Percentiles rank a stretch among this genome's conserved stretches.
Evolutionary conservation across 2,113 vertebrate species (phyloP).

Genomic region (Corythornis cristatus): DNA sequence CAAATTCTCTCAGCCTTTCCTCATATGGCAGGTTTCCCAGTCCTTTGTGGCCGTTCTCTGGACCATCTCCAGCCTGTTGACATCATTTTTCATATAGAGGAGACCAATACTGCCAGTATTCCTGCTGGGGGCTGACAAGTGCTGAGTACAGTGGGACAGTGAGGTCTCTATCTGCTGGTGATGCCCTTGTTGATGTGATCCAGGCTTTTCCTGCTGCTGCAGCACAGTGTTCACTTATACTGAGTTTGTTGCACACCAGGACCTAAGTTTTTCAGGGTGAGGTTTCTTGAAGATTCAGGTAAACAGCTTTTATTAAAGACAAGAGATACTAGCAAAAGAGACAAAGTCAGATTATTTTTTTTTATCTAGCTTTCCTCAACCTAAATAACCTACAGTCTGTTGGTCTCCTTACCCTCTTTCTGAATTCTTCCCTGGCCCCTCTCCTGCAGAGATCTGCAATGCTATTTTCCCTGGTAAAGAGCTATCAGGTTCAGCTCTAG

Average conservation of each 20-base stretch:
- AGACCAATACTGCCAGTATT: neutral
- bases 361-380: neutral
- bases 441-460: neutral
- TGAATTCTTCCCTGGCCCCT: neutral
- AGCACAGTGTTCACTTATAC: neutral
- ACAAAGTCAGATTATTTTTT: neutral
- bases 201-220: neutral
- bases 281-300: neutral
- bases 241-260: neutral
- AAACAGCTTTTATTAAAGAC: neutral
- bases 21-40: no score
- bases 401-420: neutral
- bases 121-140: neutral
- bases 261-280: neutral
- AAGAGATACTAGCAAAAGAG: neutral
- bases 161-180: neutral
- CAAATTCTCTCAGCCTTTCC: no score
- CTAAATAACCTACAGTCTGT: neutral
- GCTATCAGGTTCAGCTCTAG: neutral
- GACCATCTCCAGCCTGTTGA: neutral
- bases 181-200: neutral
- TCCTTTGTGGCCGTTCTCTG: neutral
- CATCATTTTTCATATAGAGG: neutral
- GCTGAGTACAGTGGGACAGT: neutral
- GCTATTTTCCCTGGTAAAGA: neutral